Evolutionary conservation across 2,113 vertebrate species (phyloP).

Genomic region (Odobenus rosmarus): DNA sequence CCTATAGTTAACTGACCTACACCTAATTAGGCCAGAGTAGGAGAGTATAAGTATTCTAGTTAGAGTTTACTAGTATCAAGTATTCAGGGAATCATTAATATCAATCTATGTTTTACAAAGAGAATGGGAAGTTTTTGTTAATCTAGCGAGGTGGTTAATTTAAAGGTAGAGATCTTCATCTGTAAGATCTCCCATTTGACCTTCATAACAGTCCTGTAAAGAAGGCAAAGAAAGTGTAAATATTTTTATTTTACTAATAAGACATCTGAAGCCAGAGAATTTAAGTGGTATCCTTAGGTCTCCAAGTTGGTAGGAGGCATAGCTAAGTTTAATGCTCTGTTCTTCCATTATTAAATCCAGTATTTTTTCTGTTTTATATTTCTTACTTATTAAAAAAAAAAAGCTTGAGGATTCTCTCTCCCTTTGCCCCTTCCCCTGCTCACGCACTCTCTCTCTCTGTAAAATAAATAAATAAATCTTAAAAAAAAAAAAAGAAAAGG

Average conservation of each 20-base stretch:
- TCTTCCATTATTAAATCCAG: constrained; percentile 33
- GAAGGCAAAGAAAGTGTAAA: neutral
- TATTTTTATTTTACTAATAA: constrained; percentile 49
- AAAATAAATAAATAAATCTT: neutral
- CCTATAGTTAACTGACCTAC: neutral
- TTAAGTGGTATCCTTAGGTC: neutral
- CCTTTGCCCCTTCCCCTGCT: neutral
- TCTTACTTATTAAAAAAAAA: neutral
- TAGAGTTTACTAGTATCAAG: constrained; percentile 1
- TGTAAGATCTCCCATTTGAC: neutral
- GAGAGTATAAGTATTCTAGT: constrained; percentile 18
- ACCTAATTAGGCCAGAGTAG: neutral
- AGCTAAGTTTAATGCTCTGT: neutral
- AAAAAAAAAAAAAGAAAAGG: neutral
- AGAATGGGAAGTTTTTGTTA: constrained; percentile 35
- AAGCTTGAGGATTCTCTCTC: neutral
- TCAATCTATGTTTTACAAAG: constrained; percentile 4
- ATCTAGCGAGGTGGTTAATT: constrained; percentile 10
- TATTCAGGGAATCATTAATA: neutral
- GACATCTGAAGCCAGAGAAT: constrained; percentile 3
- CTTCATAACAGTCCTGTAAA: neutral
- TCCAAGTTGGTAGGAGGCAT: constrained; percentile 1
- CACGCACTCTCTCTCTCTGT: neutral
- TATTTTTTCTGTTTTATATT: constrained; percentile 18
- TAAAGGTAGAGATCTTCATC: neutral